Base-by-base conservation (phyloP, 1,140 invertebrate genomes). In the Drosophila aff. region DNA sequence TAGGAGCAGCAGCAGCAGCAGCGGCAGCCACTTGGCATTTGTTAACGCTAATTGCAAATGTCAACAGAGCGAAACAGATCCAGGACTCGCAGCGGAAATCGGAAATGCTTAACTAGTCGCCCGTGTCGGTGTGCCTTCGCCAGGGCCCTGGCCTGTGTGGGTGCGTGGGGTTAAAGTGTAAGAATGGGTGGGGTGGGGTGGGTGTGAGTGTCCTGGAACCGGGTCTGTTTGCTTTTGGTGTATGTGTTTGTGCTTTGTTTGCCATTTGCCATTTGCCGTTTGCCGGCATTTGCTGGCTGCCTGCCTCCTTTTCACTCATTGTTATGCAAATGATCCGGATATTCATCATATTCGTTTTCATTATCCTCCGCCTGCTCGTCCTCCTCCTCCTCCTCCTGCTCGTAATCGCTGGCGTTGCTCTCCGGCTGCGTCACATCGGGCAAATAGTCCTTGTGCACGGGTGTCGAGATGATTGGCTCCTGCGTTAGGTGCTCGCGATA, bases 311-410 rank as follows among this genome's bases (percentile, higher is more conserved):
- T 72, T 85, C 90, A 91, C 72, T 93, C 83, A 79, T 83, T 87
- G 79, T 93, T 93, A 87, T 93, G 92, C 74, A 93, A 85, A 92
- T 93, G 92, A 60, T 93, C 92, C 76, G 92, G 92, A 92, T 93
- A 93, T 85, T 93, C 92, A 87, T 93, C 91, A 76, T 93, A 92
- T 83, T 93, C 92, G 61, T 93, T 92, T 87, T 93, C 92, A 90
- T 90, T 90, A 66, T 82, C 85, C 64, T 93, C 92, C 49, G 76
- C 74, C 72, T 92, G 86, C 47, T 92, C 89, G 55, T 93, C 92
- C 50, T 93, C 92, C 38, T 93, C 92, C 38, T 93, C 92, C 38
- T 93, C 92, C 71, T 93, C 92, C 67, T 92, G 83, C 67, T 93
- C 92, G 69, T 92, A 91, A 66, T 92, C 92, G 80, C 91, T 92